Evolutionary conservation across 2,797 vertebrate species (phyloP), one percentile per base, ranked within the genome.

Genomic region (Argya squamiceps): DNA sequence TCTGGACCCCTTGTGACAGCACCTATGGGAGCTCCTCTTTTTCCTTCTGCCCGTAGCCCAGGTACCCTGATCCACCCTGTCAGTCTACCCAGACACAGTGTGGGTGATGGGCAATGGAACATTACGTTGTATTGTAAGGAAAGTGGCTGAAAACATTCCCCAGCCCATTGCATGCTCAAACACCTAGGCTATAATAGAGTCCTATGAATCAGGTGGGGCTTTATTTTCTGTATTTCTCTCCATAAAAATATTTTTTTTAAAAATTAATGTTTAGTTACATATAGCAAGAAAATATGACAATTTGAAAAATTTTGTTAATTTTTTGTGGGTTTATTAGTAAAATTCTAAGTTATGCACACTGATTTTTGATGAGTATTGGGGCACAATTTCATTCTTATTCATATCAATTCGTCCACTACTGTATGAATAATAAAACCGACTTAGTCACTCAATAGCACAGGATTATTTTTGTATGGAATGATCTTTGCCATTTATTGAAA

Each of bases 1-100:
- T 62, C 58, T 18, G 20, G 12, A 34, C 4, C 15, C 6, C 9
- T 15, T 2, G 12, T 75, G 37, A 32, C 26, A 77, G 41, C 41
- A 64, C 43, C 17, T 82, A 18, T 67, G 22, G 50, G 39, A 83
- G 14, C 18, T 67, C 10, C 20, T 69, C 32, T 13, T 15, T 52
- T 70, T 43, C 41, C 37, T 77, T 70, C 29, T 86, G 30, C 15
- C 14, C 47, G 5, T 60, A 19, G 21, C 9, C 7, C 39, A 24
- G 8, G 29, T 58, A 27, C 2, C 3, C 46, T 26, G 26, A 44
- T 47, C 36, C 15, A 56, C 16, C 22, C 36, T 41, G 10, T 12
- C 39, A 34, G 14, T 23, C 37, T 55, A 10, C 6, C 2, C 3
- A 15, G 47, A 32, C 36, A 13, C 21, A 20, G 5, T 1, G 3